phyloP scores from a whole-genome alignment of 2,888 invertebrate genomes.

The Apantesis nais region DNA sequence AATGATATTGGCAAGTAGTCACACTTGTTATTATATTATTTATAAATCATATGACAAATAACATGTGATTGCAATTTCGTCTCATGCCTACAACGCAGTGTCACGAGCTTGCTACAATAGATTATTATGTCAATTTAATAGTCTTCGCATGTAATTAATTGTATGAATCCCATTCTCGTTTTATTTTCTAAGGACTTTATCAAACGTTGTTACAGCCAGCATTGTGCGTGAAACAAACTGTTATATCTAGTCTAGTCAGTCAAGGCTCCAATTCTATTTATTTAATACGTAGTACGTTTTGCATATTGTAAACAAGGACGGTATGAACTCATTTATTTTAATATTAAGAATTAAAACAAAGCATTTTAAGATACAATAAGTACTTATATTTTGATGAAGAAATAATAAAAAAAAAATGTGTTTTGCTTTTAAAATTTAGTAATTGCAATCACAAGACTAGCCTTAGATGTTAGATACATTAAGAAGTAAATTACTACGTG shows the following conservation, averaged over 20 bases:
- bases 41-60: no score
- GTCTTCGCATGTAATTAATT: background rate
- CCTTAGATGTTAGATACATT: no score
- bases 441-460: no score
- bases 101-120: background rate
- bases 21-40: no score
- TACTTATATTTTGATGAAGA: no score
- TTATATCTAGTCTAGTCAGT: background rate
- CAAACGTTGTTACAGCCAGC: background rate
- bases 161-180: background rate
- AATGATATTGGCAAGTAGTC: no score
- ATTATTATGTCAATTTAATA: background rate
- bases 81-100: background rate
- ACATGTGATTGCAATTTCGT: no score
- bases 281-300: slow-evolving; percentile 4
- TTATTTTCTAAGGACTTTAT: background rate
- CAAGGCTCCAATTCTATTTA: slow-evolving; percentile 8
- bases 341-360: background rate
- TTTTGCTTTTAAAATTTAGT: no score
- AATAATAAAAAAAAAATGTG: no score
- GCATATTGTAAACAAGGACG: background rate
- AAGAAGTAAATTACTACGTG: no score
- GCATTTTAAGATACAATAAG: background rate
- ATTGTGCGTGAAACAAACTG: background rate
- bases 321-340: background rate